Base-by-base conservation (phyloP, 2,113 vertebrate species). In the Pseudopodoces humilis region DNA sequence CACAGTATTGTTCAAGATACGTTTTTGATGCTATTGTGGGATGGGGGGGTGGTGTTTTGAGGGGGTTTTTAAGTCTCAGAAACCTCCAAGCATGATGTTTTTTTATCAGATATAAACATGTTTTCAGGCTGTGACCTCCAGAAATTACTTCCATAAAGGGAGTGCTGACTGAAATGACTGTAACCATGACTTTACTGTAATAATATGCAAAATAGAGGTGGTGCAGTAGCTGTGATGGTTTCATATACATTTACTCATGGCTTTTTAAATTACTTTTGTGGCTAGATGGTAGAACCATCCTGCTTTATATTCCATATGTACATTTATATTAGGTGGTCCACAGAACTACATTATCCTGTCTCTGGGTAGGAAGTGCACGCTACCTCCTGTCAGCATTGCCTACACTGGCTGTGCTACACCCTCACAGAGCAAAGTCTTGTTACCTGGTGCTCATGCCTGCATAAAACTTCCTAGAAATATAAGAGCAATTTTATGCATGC, bases 231-330 rank as follows among this genome's bases (percentile, higher is more conserved):
- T 53, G 37, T 65, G 39, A 67, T 83, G 39, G 28, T 84, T 84
- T 94, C 62, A 28, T 46, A 55, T 31, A n/a, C 46, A 11, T 75
- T 87, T 86, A 81, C 83, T 90, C 44, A 31, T 49, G 41, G 41
- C 77, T 92, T 95, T 93, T 86, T 68, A 83, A 94, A 81, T 93
- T 62, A 56, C 55, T 79, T 95, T 44, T 92, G 49, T 91, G 49
- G 25, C 31, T 86, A 35, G 81, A 65, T n/a, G 63, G 44, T 64
- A 63, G 67, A 71, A 82, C 58, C 77, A 58, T 70, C 47, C 86
- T 85, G 65, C 69, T 90, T 81, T 79, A 28, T 81, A 71, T 82
- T 81, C 83, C 62, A 59, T 59, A 53, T 65, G 35, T 76, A 13
- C 58, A 30, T 90, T 91, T 92, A 35, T 89, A 81, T 75, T 82